Evolutionary conservation across 2,113 vertebrate species (phyloP), one percentile per base, ranked within the genome.

Genomic region (Nipponia nippon): DNA sequence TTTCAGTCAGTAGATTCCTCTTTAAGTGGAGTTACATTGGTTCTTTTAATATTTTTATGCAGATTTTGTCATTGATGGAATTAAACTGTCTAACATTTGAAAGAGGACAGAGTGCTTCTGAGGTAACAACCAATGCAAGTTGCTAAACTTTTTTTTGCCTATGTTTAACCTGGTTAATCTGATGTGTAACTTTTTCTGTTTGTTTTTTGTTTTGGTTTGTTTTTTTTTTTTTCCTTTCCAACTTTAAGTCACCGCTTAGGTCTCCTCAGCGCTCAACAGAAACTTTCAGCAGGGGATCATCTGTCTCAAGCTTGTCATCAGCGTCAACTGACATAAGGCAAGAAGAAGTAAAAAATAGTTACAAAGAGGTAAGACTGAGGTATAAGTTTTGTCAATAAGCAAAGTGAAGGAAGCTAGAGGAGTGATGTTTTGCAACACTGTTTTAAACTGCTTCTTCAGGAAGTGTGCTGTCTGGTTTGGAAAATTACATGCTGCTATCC

Each of bases 61-160:
- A 99, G 99, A 99, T 99, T 96, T 95, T 99, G 79, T 98, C 98
- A 3, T n/a, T 99, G 95, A 97, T 99, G 98, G 99, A 99, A 97
- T 97, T 97, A 44, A 97, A 95, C 52, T 98, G 95, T 52, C 95
- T 97, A 12, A 87, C 95, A 0, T 97, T 97, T n/a, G 98, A 98
- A 83, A 98, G 89, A 97, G 97, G 96, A 90, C 97, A 97, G 55
- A 98, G 96, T 79, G 94, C 97, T 85, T 95, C 97, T 16, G 97
- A 99, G 93, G 99, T 99, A 97, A 98, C 91, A 67, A 49, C 27
- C 20, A 63, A 5, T 49, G 13, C 47, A 13, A 47, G 16, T 52
- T 71, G 30, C 34, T 87, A 5, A 87, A 22, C 16, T n/a, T n/a
- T 34, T 73, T 70, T 72, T 72, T 79, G 40, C 63, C 36, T 44